Evolutionary conservation across 2,113 vertebrate species (phyloP), one percentile per base, ranked within the genome.

Genomic region (Tympanuchus pallidicinctus): DNA sequence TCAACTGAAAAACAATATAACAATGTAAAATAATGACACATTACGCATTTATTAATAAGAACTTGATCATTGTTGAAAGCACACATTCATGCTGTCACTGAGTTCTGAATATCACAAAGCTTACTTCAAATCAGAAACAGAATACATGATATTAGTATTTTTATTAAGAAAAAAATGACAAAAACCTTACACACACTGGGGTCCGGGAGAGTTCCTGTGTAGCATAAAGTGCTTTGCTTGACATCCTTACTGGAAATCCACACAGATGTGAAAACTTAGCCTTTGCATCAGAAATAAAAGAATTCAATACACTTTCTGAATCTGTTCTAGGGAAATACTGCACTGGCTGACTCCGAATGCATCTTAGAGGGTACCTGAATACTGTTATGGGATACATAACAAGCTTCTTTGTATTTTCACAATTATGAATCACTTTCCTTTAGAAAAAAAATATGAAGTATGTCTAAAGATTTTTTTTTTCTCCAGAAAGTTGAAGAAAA

Each of bases 291-390:
- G 97, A 97, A 96, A 98, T 50, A 96, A 99, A 99, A 93, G 94
- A 89, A 89, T 73, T 96, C 82, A 98, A 75, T 75, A 97, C 97
- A 67, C 74, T 96, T 97, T 98, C 98, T 91, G 97, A 97, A 95
- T 98, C 95, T 59, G 93, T 96, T 80, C 97, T 96, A 15, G 98
- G 97, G 78, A 98, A 98, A 91, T 97, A 98, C 93, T 99, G 98
- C 27, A 98, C 65, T 7, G 98, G 98, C 92, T 98, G 98, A 95
- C 98, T 98, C 96, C 98, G 98, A 90, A 99, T 94, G 82, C 99
- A 99, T 92, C 95, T 98, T 90, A 99, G 94, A 63, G 99, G 99
- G 78, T 99, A 99, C 13, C 95, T 98, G 94, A 74, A 7, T 74
- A 40, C 28, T 12, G 88, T 94, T 97, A 95, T 97, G 88, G 95